Evolutionary conservation across 1,140 invertebrate genomes (phyloP).

Genomic region (Aphaenogaster floridana): DNA sequence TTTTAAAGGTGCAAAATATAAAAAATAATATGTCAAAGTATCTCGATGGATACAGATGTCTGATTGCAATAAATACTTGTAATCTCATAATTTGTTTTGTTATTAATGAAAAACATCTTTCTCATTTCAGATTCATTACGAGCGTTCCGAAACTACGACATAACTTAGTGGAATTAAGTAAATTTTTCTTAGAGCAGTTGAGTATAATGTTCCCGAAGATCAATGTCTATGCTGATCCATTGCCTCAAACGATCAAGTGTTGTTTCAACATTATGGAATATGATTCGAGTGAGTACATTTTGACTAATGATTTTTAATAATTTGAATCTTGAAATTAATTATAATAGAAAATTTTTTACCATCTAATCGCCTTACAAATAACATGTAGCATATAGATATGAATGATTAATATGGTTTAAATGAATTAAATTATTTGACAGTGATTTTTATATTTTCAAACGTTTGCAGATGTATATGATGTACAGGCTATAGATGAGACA

Average conservation of each 20-base stretch:
- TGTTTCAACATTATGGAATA: conserved; percentile 91
- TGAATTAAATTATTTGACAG: conserved; percentile 1
- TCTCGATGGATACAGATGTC: neutral
- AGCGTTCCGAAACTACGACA: conserved; percentile 88
- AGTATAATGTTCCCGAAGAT: conserved; percentile 86
- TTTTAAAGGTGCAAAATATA: neutral
- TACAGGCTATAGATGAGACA: conserved; percentile 81
- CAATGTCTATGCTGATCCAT: conserved; percentile 86
- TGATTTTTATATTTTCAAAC: conserved; percentile 30
- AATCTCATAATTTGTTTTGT: neutral
- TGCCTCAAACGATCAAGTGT: conserved; percentile 89
- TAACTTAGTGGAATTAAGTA: conserved; percentile 86
- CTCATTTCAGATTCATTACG: conserved; percentile 87
- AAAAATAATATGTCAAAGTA: neutral
- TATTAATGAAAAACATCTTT: conserved; percentile 47
- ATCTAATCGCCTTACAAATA: neutral
- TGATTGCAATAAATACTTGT: neutral
- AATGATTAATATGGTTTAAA: neutral
- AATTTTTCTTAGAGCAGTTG: conserved; percentile 88
- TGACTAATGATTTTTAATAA: neutral
- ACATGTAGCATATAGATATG: neutral
- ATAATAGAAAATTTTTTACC: neutral
- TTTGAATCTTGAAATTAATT: conserved; percentile 3
- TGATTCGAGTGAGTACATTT: conserved; percentile 84
- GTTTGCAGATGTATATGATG: conserved; percentile 84